phyloP scores from a whole-genome alignment of 1,140 invertebrate species.

The Amyelois transitella region DNA sequence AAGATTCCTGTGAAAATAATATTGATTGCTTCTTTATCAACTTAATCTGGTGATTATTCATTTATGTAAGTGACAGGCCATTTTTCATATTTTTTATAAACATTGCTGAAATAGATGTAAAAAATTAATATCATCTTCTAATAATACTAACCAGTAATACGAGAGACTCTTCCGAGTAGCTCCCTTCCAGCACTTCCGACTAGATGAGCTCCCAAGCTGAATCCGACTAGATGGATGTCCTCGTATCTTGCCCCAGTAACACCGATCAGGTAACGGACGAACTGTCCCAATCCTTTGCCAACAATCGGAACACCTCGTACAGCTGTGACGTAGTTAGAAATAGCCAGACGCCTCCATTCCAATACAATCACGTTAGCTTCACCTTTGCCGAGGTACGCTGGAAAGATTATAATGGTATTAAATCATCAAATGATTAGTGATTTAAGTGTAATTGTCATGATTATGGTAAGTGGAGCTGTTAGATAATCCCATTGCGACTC shows the following conservation, averaged over 20 bases:
- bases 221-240: constrained; percentile 89
- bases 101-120: no score
- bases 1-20: no score
- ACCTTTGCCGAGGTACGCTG: constrained; percentile 10
- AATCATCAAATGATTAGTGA: neutral
- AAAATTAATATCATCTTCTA: no score
- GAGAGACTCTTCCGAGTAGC: constrained; percentile 31
- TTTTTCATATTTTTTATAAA: no score
- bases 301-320: constrained; percentile 17
- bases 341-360: constrained; percentile 39
- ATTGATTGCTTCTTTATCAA: no score
- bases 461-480: no score
- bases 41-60: no score
- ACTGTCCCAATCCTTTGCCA: constrained; percentile 55
- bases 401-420: neutral
- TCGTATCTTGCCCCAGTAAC: constrained; percentile 36
- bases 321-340: constrained; percentile 23
- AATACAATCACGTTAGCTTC: constrained; percentile 36
- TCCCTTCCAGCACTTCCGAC: constrained; percentile 83
- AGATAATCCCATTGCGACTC: no score
- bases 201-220: constrained; percentile 90
- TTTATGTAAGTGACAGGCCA: no score
- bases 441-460: no score
- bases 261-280: constrained; percentile 64
- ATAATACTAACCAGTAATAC: constrained; percentile 49